Evolutionary conservation across 2,888 invertebrate species (phyloP), one percentile per base, ranked within the genome.

Genomic region (Scaptomyza flava): DNA sequence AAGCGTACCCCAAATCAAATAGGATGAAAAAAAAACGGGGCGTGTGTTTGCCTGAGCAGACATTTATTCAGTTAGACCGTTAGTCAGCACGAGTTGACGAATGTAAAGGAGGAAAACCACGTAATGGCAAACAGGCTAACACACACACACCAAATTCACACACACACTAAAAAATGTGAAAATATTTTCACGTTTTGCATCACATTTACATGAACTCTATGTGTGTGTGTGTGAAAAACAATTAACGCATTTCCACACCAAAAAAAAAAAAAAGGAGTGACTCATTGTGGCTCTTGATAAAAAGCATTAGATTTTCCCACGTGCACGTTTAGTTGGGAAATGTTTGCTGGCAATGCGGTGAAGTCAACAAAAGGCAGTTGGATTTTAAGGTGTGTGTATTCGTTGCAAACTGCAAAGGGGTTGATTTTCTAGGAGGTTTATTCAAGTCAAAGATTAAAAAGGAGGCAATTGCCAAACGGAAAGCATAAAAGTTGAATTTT

Each of bases 181-280:
- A 75, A 85, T 86, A 83, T 80, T 87, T 87, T 65, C 88, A 85
- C 85, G 85, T 82, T 74, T 48, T 50, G 50, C 63, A n/a, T 68
- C 64, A 64, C 70, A 84, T 79, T 84, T 83, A 34, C 61, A 68
- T 76, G 57, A 62, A 62, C 23, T 23, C 56, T 59, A 41, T 27
- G 45, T 54, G 41, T 42, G 46, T 42, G 46, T 62, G 30, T 65
- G 77, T 70, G 57, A 77, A 83, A 86, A 86, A 87, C 88, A 87
- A 88, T 88, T 89, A 88, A 86, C 77, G 79, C 72, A 78, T 79
- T 78, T 73, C 48, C 63, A 62, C 47, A 50, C 74, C 41, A 17
- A 71, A 71, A 64, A 64, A 60, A 66, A 59, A 17, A 71, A 71
- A 64, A 64, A 60, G 68, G 61, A 76, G 72, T 80, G 86, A 86